Percentiles rank a stretch among this genome's conserved stretches.
phyloP scores from a whole-genome alignment of 37 sponge, comb jelly and placozoan species.

The Hexactinellida sp. region DNA sequence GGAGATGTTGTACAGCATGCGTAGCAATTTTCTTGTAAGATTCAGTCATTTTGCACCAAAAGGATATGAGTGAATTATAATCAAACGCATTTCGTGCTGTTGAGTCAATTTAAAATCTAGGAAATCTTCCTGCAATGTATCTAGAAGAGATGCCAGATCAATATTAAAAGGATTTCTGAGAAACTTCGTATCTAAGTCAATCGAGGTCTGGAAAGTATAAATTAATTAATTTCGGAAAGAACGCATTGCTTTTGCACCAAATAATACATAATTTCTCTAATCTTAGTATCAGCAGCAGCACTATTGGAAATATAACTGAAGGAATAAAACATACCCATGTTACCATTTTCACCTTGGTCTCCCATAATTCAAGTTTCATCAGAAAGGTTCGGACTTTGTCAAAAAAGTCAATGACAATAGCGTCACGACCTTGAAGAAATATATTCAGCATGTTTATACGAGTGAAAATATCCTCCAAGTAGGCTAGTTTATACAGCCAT shows the following conservation, averaged over 20 bases:
- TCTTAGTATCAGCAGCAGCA: not conserved
- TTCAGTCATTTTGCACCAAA: conserved; percentile 2
- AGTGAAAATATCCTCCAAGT: conserved; percentile 9
- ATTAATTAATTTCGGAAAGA: not conserved
- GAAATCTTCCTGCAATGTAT: conserved; percentile 3
- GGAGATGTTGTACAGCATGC: not conserved
- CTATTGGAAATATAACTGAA: not conserved
- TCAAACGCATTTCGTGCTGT: not conserved
- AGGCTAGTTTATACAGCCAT: conserved; percentile 4
- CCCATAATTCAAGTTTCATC: not conserved
- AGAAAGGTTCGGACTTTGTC: not conserved
- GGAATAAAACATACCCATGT: not conserved
- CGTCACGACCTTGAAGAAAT: conserved; percentile 12
- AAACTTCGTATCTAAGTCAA: conserved; percentile 12
- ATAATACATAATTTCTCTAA: not conserved
- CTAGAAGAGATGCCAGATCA: not conserved
- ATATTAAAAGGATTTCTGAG: not conserved
- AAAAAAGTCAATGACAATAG: not conserved
- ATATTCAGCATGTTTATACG: not conserved
- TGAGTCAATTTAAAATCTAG: not conserved
- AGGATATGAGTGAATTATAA: not conserved
- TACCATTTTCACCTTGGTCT: conserved; percentile 10
- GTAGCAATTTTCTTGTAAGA: not conserved
- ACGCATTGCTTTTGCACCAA: not conserved
- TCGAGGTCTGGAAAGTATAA: not conserved